phyloP scores from a whole-genome alignment of 1,140 invertebrate genomes.

The Eurosta solidaginis region DNA sequence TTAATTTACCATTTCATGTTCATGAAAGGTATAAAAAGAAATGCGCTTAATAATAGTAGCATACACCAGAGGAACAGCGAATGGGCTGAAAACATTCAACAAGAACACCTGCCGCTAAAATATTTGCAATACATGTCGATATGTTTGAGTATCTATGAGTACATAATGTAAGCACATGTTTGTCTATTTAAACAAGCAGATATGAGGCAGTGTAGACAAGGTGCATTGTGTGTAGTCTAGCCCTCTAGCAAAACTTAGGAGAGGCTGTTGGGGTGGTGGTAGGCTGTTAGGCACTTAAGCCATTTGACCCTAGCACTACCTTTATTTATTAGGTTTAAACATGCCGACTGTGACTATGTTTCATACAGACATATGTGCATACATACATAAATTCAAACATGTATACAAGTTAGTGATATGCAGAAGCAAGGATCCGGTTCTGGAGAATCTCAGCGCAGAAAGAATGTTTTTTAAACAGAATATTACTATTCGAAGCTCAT shows the following conservation, averaged over 20 bases:
- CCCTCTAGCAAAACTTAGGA: too few relatives aligned
- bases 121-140: slow-evolving; percentile 2
- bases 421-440: too few relatives aligned
- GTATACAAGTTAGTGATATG: too few relatives aligned
- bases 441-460: too few relatives aligned
- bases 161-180: too few relatives aligned
- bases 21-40: neutral
- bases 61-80: neutral
- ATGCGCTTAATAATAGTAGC: neutral
- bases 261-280: too few relatives aligned
- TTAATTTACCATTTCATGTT: too few relatives aligned
- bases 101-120: slow-evolving; percentile 16
- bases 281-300: neutral
- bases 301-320: neutral
- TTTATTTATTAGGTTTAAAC: neutral
- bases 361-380: neutral
- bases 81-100: neutral
- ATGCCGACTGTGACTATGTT: neutral
- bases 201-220: neutral
- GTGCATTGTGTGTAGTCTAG: too few relatives aligned
- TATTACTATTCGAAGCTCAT: too few relatives aligned
- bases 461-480: too few relatives aligned
- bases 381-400: neutral
- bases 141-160: too few relatives aligned
- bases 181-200: neutral